Percentiles rank a stretch among this genome's conserved stretches.
Evolutionary conservation across 1,140 invertebrate genomes (phyloP).

Genomic region (Drosophila pruinosa): DNA sequence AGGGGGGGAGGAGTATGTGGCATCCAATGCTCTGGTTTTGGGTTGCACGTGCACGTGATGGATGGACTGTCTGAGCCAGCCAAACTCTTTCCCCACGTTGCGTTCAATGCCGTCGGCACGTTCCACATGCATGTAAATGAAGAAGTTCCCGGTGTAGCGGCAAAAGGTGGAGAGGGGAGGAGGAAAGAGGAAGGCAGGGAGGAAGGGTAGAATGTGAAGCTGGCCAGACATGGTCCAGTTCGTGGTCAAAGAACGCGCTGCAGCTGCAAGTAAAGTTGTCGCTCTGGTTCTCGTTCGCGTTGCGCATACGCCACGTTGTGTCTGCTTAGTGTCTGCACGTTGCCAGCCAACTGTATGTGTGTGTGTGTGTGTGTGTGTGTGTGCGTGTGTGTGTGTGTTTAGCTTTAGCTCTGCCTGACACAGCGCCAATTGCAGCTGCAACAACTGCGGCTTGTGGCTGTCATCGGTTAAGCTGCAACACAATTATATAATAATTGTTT

Average conservation of each 20-base stretch:
- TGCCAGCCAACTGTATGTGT: neutral
- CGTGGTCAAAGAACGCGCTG: slow-evolving; percentile 3
- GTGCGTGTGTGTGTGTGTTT: neutral
- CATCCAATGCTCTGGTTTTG: too few relatives aligned
- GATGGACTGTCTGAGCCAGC: slow-evolving; percentile 50
- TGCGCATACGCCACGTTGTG: slow-evolving; percentile 60
- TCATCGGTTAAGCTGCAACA: too few relatives aligned
- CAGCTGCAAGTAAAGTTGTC: neutral
- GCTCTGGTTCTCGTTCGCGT: slow-evolving; percentile 5
- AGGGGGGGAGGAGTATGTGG: too few relatives aligned
- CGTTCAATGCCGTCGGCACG: slow-evolving; percentile 50
- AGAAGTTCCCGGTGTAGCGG: slow-evolving; percentile 51
- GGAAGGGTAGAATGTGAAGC: neutral
- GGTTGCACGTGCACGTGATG: slow-evolving; percentile 65
- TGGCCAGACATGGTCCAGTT: slow-evolving; percentile 16
- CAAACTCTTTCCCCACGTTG: too few relatives aligned
- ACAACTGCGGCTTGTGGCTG: neutral
- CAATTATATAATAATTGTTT: too few relatives aligned
- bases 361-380: neutral
- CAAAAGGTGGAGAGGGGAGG: neutral
- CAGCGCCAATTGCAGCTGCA: neutral
- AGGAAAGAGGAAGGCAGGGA: neutral
- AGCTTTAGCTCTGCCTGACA: neutral
- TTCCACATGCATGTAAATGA: slow-evolving; percentile 74
- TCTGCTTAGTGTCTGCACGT: slow-evolving; percentile 72